Base-by-base conservation (phyloP, 2,797 vertebrate species). In the Lepus oiostolus region DNA sequence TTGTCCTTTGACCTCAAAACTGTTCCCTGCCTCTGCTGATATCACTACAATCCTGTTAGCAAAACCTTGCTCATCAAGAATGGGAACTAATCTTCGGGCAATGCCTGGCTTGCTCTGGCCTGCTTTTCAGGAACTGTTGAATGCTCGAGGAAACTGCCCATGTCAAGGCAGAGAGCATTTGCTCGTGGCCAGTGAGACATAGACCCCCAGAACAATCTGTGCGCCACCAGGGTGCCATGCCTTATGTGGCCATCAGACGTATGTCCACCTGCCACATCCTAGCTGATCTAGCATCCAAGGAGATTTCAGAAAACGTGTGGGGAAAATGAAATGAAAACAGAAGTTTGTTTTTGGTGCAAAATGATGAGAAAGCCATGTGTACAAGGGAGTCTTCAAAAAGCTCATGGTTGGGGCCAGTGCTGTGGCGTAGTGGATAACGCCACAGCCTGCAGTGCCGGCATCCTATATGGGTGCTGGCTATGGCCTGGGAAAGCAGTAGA, bases 131-230 rank as follows among this genome's bases (percentile, higher is more conserved):
- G 63, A 90, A 76, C 82, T 81, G 35, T 65, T 79, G 65, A 80
- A 58, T 38, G 52, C 54, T 65, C 47, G 35, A 3, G 7, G 30
- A 62, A 90, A 42, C 68, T 22, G 21, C 62, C 10, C 68, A 81
- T 75, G 42, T 90, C 70, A 70, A 90, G 68, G 52, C 35, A n/a
- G n/a, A 42, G 50, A 74, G 17, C 80, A 75, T 81, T 85, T 93
- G 60, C 6, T 95, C 68, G 42, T 47, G n/a, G 10, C 50, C 81
- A 85, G 67, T 68, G 50, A 83, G 30, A 76, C 30, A 38, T 82
- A 38, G 4, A n/a, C 9, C 58, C n/a, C 42, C 19, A 65, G 8
- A 67, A 47, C 32, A 50, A 21, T 63, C 74, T 85, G 21, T 62
- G 42, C 47, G 38, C 42, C 74, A 68, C 9, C 60, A 62, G 21